Conservation (phyloP, 2,888 invertebrate genomes). For the Acleris cristana region DNA sequence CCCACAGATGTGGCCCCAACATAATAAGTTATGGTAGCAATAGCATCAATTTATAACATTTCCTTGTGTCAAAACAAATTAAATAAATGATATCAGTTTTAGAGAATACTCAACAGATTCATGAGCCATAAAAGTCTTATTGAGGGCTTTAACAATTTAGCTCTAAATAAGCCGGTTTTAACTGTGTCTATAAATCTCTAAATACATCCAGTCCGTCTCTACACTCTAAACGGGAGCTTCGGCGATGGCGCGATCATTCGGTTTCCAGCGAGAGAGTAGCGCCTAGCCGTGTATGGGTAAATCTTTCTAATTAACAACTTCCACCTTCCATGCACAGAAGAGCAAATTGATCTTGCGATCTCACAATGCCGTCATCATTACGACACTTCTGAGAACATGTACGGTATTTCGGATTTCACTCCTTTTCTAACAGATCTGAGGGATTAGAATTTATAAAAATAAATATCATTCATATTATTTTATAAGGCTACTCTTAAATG, state of each 20-base stretch:
- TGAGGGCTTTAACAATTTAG: conserved; percentile 5
- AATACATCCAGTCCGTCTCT: neutral
- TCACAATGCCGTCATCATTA: conserved; percentile 11
- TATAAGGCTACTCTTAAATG: too few relatives aligned
- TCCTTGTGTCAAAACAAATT: neutral
- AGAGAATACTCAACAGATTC: neutral
- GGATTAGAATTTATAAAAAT: neutral
- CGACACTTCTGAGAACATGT: conserved; percentile 19
- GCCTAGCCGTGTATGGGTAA: conserved; percentile 26
- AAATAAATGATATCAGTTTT: neutral
- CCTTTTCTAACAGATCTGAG: neutral
- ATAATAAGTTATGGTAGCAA: too few relatives aligned
- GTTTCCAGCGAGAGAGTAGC: conserved; percentile 28
- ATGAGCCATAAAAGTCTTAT: conserved; percentile 7
- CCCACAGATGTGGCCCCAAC: too few relatives aligned
- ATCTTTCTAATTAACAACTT: conserved; percentile 33
- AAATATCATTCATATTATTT: too few relatives aligned
- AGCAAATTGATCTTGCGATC: conserved; percentile 30
- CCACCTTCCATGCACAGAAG: conserved; percentile 31
- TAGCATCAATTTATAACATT: conserved; percentile 2
- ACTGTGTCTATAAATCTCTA: neutral
- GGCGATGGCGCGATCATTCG: conserved; percentile 6
- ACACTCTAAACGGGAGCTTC: neutral
- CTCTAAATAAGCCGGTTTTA: conserved; percentile 5
- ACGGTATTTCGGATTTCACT: conserved; percentile 24